Evolutionary conservation across 2,888 invertebrate species (phyloP), one percentile per base, ranked within the genome.

Genomic region (Petrophora chlorosata): DNA sequence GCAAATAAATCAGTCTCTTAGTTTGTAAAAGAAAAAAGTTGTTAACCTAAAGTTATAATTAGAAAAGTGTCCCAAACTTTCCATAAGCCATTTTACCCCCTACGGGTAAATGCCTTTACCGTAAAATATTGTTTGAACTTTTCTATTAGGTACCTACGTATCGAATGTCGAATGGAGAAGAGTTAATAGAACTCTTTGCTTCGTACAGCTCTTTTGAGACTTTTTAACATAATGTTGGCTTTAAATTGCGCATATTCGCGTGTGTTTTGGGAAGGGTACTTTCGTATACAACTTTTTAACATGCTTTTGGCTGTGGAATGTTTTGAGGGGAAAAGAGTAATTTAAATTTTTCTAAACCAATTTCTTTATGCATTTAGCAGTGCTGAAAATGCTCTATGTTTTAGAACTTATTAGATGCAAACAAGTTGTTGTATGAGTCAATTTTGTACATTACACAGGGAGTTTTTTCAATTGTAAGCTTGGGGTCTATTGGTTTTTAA

Each of bases 101-200:
- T 35, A 43, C 41, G 53, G 53, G 30, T 39, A 52, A 45, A 42
- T 43, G 49, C 45, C 52, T 47, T 42, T 48, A 51, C 55, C 38
- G 53, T 45, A 57, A 61, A 67, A 58, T 63, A 65, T 70, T 63
- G 62, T 68, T 67, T 67, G 53, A 66, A 79, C 70, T 75, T 79
- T 80, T 72, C 75, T 75, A 77, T 79, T 76, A 75, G 70, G 65
- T 68, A 71, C 67, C 65, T 68, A 71, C 67, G 66, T 73, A 74
- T 77, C 68, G 67, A 70, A 73, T 68, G 63, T 70, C 59, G 63
- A 60, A 70, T 68, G 63, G 65, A 73, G 64, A 65, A 73, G 77
- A 74, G 73, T 76, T 76, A 73, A 76, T 73, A 59, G 64, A 70
- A 72, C 64, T 65, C 60, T 42, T 16, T 16, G 67, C 71, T 60